Base-by-base conservation (phyloP, 2,888 invertebrate genomes). In the Furcula furcula region DNA sequence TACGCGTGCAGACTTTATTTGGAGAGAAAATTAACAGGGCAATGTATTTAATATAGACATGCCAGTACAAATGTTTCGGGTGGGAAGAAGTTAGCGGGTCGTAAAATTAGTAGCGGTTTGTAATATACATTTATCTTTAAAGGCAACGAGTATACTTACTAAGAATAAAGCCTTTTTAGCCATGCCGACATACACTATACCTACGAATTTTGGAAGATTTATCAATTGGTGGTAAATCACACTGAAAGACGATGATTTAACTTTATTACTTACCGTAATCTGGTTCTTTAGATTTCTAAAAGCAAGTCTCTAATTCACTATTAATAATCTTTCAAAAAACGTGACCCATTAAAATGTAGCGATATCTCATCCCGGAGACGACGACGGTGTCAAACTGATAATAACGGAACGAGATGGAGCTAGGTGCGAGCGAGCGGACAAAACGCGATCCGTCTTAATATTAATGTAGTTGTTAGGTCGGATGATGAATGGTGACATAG, bases 401-500 rank as follows among this genome's bases (percentile, higher is more conserved):
- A 72, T 64, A 50, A 56, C 36, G 44, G 59, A 71, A 57, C 45
- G 59, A 49, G 61, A 66, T 43, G 44, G 46, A 36, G 64, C 55
- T 68, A 72, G 41, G 59, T 55, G 49, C 39, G 39, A 59, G 60
- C 27, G 52, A 52, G 52, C 32, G 55, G 59, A 59, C 65, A 57
- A 56, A 63, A 56, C 55, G 52, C 74, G 63, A 81, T 81, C 76
- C 71, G 71, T 84, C 80, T 79, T 76, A 76, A 77, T 81, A 76
- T 75, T 76, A 78, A 82, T 76, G 76, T 77, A 79, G 69, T 72
- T 67, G 74, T 67, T 61, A 63, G 54, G 57, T 55, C 40, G 60
- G 63, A 82, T 85, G 86, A 87, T 83, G 79, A 85, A 86, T 82
- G 73, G 72, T 61, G 82, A 86, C 86, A 87, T 52, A 74, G 79